Base-by-base conservation (phyloP, 2,797 vertebrate genomes). In the Chloroceryle inda region DNA sequence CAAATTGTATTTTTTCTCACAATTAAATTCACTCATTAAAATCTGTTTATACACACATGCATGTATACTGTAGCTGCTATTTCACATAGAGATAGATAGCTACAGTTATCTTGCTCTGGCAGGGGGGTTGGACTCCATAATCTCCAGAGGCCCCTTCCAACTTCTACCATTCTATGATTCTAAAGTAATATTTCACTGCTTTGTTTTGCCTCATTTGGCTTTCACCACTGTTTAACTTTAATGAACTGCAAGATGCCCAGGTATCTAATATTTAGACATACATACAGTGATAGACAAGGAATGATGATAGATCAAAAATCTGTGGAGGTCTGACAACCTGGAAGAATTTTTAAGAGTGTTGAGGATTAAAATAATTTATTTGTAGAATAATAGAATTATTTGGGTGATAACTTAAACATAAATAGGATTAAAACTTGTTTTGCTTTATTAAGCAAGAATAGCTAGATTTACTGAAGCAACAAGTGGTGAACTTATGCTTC, bases 31-130 rank as follows among this genome's bases (percentile, higher is more conserved):
- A 24, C 2, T 45, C 22, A 5, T n/a, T 76, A 45, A 62, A 84
- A 61, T 35, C 14, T 61, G 11, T 35, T 9, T 40, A 19, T 12
- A n/a, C 2, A 1, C 8, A 49, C 10, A 38, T 9, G 37, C 2
- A 40, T 0, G 0, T 50, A 42, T 14, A n/a, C 4, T 0, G 0
- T 29, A 85, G 21, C 22, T 29, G 18, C 5, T n/a, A 45, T 91
- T 87, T 72, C 74, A 37, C 14, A 21, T 35, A 56, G 3, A 72
- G 11, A 38, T 23, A 33, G 26, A 55, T 24, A 62, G 8, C 8
- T 40, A 45, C 17, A 73, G 24, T 44, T 19, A 44, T 44, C 44
- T 44, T 22, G 20, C 44, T 45, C 44, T 22, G 44, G 44, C 20
- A 22, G 20, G 20, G 20, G 20, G 21, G 21, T 10, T 45, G 44